phyloP scores from a whole-genome alignment of 2,113 vertebrate genomes.

The Alectura lathami region DNA sequence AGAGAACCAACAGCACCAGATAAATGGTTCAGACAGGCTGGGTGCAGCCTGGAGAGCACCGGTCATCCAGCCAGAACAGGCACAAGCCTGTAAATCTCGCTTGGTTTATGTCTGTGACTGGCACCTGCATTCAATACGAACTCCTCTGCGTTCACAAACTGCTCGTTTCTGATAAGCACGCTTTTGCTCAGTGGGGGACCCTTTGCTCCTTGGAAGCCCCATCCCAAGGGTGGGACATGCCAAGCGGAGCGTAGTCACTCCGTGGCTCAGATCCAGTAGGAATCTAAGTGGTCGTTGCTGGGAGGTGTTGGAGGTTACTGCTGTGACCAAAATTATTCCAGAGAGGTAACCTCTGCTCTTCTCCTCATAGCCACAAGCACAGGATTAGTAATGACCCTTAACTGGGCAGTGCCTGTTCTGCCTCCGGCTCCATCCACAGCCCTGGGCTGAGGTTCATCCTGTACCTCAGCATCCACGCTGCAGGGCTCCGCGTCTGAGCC shows the following conservation, averaged over 20 bases:
- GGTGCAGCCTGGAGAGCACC: neutral
- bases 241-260: fast-evolving
- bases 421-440: neutral
- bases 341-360: neutral
- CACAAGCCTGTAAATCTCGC: neutral
- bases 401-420: neutral
- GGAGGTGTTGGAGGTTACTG: neutral
- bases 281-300: neutral
- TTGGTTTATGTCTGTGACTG: neutral
- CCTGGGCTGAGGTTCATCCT: neutral
- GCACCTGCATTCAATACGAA: neutral
- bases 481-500: neutral
- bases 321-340: neutral
- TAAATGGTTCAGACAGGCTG: neutral
- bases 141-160: neutral
- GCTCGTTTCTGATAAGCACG: neutral
- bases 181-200: neutral
- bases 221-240: neutral
- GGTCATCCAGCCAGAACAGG: neutral
- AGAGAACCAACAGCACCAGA: neutral
- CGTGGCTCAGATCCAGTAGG: neutral
- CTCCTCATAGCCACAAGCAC: neutral
- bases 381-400: neutral
- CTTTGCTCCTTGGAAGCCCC: neutral
- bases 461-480: neutral